A percentile compares a stretch with the other conserved stretches of the same genome.
Conservation (phyloP, 2,888 invertebrate species). For the Catocala fraxini region DNA sequence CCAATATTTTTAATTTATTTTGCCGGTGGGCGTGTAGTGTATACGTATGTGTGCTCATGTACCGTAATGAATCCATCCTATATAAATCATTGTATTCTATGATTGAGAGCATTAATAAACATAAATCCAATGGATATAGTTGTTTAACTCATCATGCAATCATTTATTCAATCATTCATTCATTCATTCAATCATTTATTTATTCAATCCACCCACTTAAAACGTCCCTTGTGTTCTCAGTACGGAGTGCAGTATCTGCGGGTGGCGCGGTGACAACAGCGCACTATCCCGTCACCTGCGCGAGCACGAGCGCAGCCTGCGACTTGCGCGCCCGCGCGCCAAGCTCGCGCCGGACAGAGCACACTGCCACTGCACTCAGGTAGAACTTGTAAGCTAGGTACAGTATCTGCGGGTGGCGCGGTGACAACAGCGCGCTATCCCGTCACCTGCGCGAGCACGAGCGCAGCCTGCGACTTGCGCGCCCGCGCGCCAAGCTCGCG, state of each 20-base stretch:
- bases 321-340: not conserved
- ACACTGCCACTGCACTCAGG: slow-evolving; percentile 14
- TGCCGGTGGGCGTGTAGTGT: too few species aligned
- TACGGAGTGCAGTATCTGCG: slow-evolving; percentile 57
- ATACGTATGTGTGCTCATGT: too few species aligned
- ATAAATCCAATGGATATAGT: too few species aligned
- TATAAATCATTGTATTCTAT: too few species aligned
- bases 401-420: slow-evolving; percentile 51
- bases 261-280: slow-evolving; percentile 24
- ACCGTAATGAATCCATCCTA: too few species aligned
- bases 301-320: slow-evolving; percentile 45
- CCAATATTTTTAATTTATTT: too few species aligned
- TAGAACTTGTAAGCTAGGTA: slow-evolving; percentile 32
- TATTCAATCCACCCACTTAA: too few species aligned
- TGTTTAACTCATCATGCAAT: too few species aligned
- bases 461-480: slow-evolving; percentile 25
- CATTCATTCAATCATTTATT: too few species aligned
- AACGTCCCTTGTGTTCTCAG: slow-evolving; percentile 15
- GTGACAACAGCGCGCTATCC: slow-evolving; percentile 15
- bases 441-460: slow-evolving; percentile 52
- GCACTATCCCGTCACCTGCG: slow-evolving; percentile 40
- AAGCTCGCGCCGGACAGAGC: slow-evolving; percentile 6
- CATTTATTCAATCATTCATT: too few species aligned
- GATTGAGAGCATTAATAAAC: too few species aligned
- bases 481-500: not conserved